Percentiles rank a stretch among this genome's conserved stretches.
Conservation (phyloP, 2,888 invertebrate species). For the Cremastobaeus sp. region DNA sequence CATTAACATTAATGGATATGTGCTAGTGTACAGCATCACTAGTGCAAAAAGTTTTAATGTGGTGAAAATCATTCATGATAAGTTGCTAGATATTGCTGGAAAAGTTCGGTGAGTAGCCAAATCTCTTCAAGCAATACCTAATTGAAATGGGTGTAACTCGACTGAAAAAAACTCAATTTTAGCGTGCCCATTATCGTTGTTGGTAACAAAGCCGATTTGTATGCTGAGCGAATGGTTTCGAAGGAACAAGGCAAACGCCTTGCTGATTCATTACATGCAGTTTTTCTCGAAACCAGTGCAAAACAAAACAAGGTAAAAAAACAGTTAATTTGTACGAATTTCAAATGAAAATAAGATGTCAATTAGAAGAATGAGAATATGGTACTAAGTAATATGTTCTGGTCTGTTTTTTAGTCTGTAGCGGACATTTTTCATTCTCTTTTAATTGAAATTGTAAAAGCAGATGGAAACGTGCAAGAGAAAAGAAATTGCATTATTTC, state of each 20-base stretch:
- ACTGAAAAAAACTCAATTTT: no score
- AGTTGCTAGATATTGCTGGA: conserved; percentile 96
- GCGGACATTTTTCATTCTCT: conserved; percentile 95
- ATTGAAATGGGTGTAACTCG: no score
- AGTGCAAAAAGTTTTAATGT: conserved; percentile 98
- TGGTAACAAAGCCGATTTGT: conserved; percentile 98
- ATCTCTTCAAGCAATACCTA: no score
- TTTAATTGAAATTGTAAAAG: conserved; percentile 93
- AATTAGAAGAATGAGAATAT: no score
- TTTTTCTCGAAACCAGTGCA: conserved; percentile 97
- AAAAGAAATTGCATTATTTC: conserved; percentile 88
- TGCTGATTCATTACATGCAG: conserved; percentile 95
- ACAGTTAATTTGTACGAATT: no score
- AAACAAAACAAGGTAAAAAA: conserved; percentile 96
- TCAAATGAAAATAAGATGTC: no score
- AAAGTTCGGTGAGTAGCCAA: conserved; percentile 91
- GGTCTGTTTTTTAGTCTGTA: conserved; percentile 83
- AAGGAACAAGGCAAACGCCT: conserved; percentile 93
- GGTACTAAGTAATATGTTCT: no score
- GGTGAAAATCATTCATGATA: conserved; percentile 97
- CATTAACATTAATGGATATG: conserved; percentile 92
- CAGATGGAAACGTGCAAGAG: conserved; percentile 92
- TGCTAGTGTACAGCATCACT: conserved; percentile 97
- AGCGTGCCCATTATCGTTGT: conserved; percentile 98
- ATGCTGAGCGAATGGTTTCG: conserved; percentile 93